Percentiles rank a stretch among this genome's conserved stretches.
These are phyloP conservation scores for Callinectes sapidus DNA, from an alignment of 2,888 invertebrate genomes.

Conservation along the genomic window DNA sequence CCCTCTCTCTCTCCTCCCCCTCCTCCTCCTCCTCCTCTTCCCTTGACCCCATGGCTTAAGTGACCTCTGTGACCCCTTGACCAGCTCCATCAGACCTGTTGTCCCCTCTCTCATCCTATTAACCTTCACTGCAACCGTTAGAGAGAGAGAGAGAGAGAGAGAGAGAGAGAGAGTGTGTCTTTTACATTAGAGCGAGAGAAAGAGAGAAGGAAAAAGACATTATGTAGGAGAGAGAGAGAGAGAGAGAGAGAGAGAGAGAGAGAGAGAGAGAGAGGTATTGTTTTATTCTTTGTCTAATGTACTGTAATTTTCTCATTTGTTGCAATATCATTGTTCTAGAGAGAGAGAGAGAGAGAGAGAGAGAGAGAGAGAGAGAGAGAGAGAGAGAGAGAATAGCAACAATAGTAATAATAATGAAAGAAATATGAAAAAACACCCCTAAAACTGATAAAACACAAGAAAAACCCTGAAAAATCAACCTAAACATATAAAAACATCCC, in stretches of 20 bases:
- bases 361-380: conserved; percentile 45
- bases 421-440: neutral
- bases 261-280: neutral
- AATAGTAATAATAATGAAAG: neutral
- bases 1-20: neutral
- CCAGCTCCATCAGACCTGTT: neutral
- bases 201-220: neutral
- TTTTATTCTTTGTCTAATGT: too few relatives aligned
- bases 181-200: too few relatives aligned
- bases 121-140: neutral
- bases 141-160: neutral
- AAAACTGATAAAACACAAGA: neutral
- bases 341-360: neutral
- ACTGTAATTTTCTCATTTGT: too few relatives aligned
- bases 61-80: neutral
- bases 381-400: neutral
- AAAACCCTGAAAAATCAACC: neutral
- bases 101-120: neutral
- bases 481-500: neutral
- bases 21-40: neutral
- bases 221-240: neutral
- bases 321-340: neutral
- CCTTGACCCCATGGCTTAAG: neutral
- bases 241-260: neutral
- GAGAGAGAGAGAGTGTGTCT: neutral